A percentile compares a stretch with the other conserved stretches of the same genome.
These are phyloP conservation scores for Equus przewalskii DNA, from an alignment of 2,113 vertebrate genomes.

Conservation along the genomic window DNA sequence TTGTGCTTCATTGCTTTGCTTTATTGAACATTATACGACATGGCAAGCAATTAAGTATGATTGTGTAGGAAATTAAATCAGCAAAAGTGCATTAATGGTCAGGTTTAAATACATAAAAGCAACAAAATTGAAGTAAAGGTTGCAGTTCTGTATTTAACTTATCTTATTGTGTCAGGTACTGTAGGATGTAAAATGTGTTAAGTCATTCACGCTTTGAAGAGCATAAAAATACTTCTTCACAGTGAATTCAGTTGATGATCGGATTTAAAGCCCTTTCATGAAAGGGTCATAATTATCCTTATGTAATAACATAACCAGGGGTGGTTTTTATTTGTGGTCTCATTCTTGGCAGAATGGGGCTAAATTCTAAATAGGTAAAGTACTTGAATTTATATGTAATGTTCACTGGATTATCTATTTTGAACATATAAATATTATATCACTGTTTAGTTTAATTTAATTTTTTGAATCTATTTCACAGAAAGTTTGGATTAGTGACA, in stretches of 20 bases:
- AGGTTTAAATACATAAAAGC: constrained; percentile 79
- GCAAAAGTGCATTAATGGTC: constrained; percentile 76
- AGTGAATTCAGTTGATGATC: constrained; percentile 1
- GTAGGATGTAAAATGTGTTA: not conserved
- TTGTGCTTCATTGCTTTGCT: constrained; percentile 87
- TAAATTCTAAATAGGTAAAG: not conserved
- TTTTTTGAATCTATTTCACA: not conserved
- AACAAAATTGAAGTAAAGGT: constrained; percentile 73
- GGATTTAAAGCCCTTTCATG: constrained; percentile 23
- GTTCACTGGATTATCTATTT: not conserved
- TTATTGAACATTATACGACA: constrained; percentile 85
- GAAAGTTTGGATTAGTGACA: not conserved
- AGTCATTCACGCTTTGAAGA: constrained; percentile 63
- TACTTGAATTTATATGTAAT: not conserved
- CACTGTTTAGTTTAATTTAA: not conserved
- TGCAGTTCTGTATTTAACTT: constrained; percentile 71
- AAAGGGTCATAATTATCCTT: not conserved
- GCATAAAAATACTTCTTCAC: not conserved
- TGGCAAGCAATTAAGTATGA: constrained; percentile 85
- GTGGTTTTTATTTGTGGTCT: constrained; percentile 2
- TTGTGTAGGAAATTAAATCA: constrained; percentile 85
- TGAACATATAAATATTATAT: not conserved
- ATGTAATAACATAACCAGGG: constrained; percentile 1
- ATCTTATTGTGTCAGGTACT: constrained; percentile 34
- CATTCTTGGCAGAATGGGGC: not conserved